Percentiles rank a stretch among this genome's conserved stretches.
These are phyloP conservation scores for Rotaria macrura DNA, from an alignment of 2,888 invertebrate species.

Conservation along the genomic window DNA sequence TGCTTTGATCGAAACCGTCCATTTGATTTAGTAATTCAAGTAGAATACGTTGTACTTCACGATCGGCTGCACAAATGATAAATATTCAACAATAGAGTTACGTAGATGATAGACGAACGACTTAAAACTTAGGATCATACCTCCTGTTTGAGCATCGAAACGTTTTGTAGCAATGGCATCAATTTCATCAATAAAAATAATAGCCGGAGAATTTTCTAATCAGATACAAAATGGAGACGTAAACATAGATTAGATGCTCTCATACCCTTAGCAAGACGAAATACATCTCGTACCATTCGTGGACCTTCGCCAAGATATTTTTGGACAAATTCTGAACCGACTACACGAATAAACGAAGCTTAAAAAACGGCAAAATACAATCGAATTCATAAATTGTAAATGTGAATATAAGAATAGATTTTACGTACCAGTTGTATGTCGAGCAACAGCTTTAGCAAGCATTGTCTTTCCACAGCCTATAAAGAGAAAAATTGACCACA, in stretches of 20 bases:
- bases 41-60: conserved; percentile 93
- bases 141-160: conserved; percentile 91
- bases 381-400: too few relatives aligned
- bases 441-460: conserved; percentile 95
- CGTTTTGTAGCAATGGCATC: conserved; percentile 98
- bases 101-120: too few relatives aligned
- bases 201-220: conserved; percentile 90
- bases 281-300: conserved; percentile 96
- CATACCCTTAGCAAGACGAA: conserved; percentile 74
- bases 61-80: conserved; percentile 61
- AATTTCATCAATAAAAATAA: conserved; percentile 98
- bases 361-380: conserved; percentile 34
- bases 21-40: conserved; percentile 94
- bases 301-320: conserved; percentile 98
- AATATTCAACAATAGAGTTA: too few relatives aligned
- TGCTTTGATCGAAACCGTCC: conserved; percentile 99
- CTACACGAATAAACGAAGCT: conserved; percentile 94
- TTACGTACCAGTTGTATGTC: conserved; percentile 68
- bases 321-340: conserved; percentile 98
- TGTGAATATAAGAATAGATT: not conserved
- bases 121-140: conserved; percentile 38
- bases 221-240: not conserved
- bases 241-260: not conserved
- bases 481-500: not conserved
- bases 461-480: conserved; percentile 88